Evolutionary conservation across 2,113 vertebrate species (phyloP).

Genomic region (Phycodurus eques): DNA sequence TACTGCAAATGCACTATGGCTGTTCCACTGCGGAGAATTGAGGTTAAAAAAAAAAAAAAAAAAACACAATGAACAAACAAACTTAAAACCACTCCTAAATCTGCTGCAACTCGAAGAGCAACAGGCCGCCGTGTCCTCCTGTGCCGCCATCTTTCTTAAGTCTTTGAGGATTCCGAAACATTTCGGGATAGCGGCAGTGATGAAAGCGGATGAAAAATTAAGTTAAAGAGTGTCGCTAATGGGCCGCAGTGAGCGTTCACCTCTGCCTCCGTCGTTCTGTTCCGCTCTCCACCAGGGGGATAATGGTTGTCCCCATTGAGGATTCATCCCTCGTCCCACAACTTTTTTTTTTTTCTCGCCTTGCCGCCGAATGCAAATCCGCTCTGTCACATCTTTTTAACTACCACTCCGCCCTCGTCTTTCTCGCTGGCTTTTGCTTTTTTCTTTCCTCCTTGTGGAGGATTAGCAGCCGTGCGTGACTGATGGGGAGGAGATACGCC

Average conservation of each 20-base stretch:
- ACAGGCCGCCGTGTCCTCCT: too few species aligned
- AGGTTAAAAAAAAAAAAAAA: too few species aligned
- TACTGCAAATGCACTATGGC: too few species aligned
- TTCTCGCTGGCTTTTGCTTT: constrained; percentile 7
- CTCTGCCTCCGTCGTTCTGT: background rate
- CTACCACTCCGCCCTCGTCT: constrained; percentile 27
- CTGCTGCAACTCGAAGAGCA: too few species aligned
- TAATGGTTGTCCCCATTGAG: constrained; percentile 10
- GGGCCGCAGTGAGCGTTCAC: background rate
- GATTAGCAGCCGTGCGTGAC: constrained; percentile 71
- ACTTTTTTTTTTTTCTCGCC: constrained; percentile 17
- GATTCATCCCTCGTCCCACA: constrained; percentile 54
- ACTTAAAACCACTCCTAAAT: too few species aligned
- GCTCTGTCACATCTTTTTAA: constrained; percentile 56
- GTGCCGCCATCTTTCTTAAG: background rate
- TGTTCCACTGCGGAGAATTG: too few species aligned
- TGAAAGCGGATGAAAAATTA: constrained; percentile 1
- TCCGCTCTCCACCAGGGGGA: background rate
- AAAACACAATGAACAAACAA: too few species aligned
- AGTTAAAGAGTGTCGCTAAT: constrained; percentile 3
- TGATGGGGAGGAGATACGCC: constrained; percentile 70
- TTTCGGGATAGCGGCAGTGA: background rate
- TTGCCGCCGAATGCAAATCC: constrained; percentile 63
- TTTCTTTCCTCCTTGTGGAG: constrained; percentile 29
- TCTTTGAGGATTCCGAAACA: background rate